Percentiles rank a stretch among this genome's conserved stretches.
These are phyloP conservation scores for Columbina picui DNA, from an alignment of 2,113 vertebrate genomes.

Conservation along the genomic window DNA sequence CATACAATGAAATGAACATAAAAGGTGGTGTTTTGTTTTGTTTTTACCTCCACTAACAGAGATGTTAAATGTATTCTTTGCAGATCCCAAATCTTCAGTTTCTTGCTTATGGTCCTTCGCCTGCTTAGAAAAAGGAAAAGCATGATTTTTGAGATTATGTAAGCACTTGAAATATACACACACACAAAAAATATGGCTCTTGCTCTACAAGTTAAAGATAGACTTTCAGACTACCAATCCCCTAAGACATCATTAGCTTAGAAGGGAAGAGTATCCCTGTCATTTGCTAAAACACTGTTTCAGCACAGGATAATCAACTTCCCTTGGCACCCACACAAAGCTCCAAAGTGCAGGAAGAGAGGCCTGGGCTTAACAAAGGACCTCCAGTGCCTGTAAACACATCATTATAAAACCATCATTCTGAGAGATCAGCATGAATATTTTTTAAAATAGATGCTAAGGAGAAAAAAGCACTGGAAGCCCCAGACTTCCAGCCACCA, in stretches of 20 bases:
- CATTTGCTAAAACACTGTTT: not conserved
- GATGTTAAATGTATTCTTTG: constrained; percentile 79
- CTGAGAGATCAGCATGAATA: not conserved
- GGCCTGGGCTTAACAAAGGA: not conserved
- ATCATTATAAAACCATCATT: not conserved
- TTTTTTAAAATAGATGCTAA: not conserved
- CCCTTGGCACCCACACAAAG: not conserved
- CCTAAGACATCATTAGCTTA: not conserved
- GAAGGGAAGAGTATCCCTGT: not conserved
- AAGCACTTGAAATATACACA: not conserved
- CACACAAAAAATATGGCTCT: not conserved
- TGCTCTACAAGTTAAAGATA: not conserved
- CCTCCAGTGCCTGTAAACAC: not conserved
- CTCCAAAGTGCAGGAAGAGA: not conserved
- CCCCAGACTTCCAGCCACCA: not conserved
- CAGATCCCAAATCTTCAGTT: constrained; percentile 24
- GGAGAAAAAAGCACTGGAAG: not conserved
- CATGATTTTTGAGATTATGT: not conserved
- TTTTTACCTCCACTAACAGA: constrained; percentile 85
- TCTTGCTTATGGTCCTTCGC: constrained; percentile 54
- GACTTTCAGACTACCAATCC: not conserved
- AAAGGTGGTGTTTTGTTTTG: not conserved
- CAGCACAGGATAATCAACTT: not conserved
- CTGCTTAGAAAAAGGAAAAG: constrained; percentile 11
- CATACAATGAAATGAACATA: not conserved